Conservation (phyloP, 2,113 vertebrate species). For the Engraulis encrasicolus region DNA sequence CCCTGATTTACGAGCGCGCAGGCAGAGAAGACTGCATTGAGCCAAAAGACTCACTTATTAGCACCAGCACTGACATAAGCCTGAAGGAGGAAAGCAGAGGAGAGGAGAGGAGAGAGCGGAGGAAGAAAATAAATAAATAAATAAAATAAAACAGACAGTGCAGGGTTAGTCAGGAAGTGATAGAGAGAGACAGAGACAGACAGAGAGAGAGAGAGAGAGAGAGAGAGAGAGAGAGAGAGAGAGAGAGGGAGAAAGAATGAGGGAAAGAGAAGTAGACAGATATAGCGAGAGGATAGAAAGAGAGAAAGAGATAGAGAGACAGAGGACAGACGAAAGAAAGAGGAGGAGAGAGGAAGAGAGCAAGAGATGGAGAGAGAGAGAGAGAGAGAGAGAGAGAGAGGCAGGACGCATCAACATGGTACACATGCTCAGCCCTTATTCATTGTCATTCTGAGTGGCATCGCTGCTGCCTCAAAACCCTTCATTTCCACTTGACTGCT, state of each 20-base stretch:
- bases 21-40: conserved; percentile 54
- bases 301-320: too few relatives aligned
- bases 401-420: background rate
- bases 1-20: conserved; percentile 67
- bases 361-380: too few relatives aligned
- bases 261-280: too few relatives aligned
- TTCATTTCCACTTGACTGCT: conserved; percentile 38
- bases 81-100: conserved; percentile 28
- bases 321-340: too few relatives aligned
- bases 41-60: conserved; percentile 41
- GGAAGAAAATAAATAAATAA: background rate
- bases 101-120: background rate
- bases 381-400: conserved; percentile 25
- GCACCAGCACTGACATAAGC: conserved; percentile 32
- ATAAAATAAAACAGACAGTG: background rate
- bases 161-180: background rate
- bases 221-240: background rate
- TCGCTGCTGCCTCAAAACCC: conserved; percentile 24
- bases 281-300: too few relatives aligned
- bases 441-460: background rate
- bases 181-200: too few relatives aligned
- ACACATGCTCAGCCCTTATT: conserved; percentile 32
- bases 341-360: too few relatives aligned
- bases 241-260: background rate
- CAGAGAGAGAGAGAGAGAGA: too few relatives aligned